These are phyloP conservation scores for Hyaena hyaena DNA, from an alignment of 2,113 vertebrate species.

Conservation along the genomic window DNA sequence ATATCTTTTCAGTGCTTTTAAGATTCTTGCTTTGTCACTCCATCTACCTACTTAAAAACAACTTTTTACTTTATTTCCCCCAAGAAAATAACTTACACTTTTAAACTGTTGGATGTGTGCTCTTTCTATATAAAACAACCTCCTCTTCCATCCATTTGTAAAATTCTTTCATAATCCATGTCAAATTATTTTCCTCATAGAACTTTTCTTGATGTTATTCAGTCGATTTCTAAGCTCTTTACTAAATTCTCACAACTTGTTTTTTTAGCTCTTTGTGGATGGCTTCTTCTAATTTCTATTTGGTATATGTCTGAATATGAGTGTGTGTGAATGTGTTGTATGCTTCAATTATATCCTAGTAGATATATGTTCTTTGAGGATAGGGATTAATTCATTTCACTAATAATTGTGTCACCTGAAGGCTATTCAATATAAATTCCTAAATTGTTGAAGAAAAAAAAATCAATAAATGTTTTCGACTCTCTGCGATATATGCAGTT, in stretches of 20 bases:
- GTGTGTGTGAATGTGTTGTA: neutral
- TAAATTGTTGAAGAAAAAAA: constrained; percentile 36
- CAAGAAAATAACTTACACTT: neutral
- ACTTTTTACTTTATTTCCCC: neutral
- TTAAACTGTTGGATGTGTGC: neutral
- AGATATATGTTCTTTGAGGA: neutral
- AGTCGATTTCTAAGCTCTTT: neutral
- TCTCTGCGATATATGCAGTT: neutral
- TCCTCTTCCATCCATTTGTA: neutral
- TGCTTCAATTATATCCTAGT: neutral
- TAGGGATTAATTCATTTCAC: constrained; percentile 5
- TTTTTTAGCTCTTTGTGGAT: neutral
- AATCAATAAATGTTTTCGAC: neutral
- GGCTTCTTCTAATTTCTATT: neutral
- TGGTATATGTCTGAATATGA: neutral
- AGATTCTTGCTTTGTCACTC: neutral
- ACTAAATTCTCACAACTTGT: neutral
- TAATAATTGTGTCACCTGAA: neutral
- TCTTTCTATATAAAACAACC: neutral
- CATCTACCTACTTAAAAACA: neutral
- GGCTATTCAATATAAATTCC: neutral
- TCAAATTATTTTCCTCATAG: neutral
- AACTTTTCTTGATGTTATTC: neutral
- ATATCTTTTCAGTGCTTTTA: neutral
- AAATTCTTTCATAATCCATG: neutral